These are phyloP conservation scores for Carduelis carduelis DNA, from an alignment of 2,797 vertebrate species.

Conservation along the genomic window DNA sequence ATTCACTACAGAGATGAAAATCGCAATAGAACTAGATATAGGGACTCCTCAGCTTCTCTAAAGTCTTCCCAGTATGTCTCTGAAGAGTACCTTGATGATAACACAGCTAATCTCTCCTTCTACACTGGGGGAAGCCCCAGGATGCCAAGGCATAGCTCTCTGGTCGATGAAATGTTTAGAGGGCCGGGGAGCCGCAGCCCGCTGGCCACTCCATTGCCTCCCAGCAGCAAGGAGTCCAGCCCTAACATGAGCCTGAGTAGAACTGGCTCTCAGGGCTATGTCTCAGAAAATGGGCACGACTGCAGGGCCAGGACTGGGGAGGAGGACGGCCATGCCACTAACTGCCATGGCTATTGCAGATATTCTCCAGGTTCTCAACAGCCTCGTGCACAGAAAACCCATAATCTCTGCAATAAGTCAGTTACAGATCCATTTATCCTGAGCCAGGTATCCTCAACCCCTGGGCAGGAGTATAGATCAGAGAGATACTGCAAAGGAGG, in stretches of 20 bases:
- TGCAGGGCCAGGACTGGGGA: conserved; percentile 52
- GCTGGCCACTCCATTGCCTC: conserved; percentile 64
- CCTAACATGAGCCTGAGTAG: conserved; percentile 76
- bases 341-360: conserved; percentile 60
- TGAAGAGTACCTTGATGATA: conserved; percentile 78
- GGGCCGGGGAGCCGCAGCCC: conserved; percentile 74
- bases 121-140: conserved; percentile 76
- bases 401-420: conserved; percentile 71
- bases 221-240: conserved; percentile 77
- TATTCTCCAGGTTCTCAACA: conserved; percentile 72
- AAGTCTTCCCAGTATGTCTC: conserved; percentile 73
- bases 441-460: conserved; percentile 71
- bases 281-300: conserved; percentile 82
- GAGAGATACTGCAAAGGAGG: conserved; percentile 68
- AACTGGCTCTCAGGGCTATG: conserved; percentile 72
- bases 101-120: conserved; percentile 74
- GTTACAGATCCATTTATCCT: conserved; percentile 86
- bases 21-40: conserved; percentile 65
- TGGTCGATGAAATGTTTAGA: conserved; percentile 77
- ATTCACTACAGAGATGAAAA: conserved; percentile 76
- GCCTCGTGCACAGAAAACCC: conserved; percentile 69
- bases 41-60: conserved; percentile 75
- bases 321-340: conserved; percentile 27
- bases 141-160: conserved; percentile 77
- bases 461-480: conserved; percentile 46